A percentile compares a stretch with the other conserved stretches of the same genome.
phyloP scores from a whole-genome alignment of 2,797 vertebrate species.

The Megaceryle alcyon region DNA sequence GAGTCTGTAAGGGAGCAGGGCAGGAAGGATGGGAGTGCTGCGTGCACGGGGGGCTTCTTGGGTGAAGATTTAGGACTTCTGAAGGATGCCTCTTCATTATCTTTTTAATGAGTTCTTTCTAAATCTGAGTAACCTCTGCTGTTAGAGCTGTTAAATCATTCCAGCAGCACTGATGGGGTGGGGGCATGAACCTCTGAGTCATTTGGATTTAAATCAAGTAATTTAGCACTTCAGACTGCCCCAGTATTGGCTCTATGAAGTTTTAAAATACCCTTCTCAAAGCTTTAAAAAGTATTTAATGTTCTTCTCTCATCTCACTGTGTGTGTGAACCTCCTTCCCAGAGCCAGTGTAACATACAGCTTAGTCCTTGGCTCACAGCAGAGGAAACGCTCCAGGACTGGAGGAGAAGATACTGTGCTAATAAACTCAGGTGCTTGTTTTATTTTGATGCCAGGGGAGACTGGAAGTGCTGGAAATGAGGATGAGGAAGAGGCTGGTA shows the following conservation, averaged over 20 bases:
- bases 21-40: neutral
- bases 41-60: neutral
- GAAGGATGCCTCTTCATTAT: neutral
- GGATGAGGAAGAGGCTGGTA: neutral
- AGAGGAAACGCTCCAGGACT: neutral
- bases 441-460: neutral
- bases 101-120: neutral
- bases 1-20: neutral
- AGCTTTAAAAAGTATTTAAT: neutral
- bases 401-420: neutral
- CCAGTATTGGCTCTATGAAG: neutral
- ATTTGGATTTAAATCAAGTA: conserved; percentile 3
- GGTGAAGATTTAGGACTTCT: neutral
- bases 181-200: conserved; percentile 43
- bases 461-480: neutral
- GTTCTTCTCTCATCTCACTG: neutral
- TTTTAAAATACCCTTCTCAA: neutral
- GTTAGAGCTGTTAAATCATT: conserved; percentile 21
- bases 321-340: neutral
- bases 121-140: conserved; percentile 20
- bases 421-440: neutral
- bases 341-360: neutral
- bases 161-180: neutral
- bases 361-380: neutral
- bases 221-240: conserved; percentile 22